Evolutionary conservation across 37 sponge, comb jelly and placozoan species (phyloP).

Genomic region (Hormiphora californensis): DNA sequence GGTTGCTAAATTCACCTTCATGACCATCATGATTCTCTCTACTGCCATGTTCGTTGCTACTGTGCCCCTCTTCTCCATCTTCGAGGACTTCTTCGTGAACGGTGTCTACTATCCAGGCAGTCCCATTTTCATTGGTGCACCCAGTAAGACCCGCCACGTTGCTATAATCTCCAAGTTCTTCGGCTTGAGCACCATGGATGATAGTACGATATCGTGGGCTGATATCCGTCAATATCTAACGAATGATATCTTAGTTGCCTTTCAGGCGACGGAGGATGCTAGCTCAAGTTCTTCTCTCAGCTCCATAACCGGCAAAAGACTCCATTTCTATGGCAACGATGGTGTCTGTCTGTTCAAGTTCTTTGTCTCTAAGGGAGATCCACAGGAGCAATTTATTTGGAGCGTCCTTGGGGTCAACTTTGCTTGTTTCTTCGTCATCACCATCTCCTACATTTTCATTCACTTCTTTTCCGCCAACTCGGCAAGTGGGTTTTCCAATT

Average conservation of each 20-base stretch:
- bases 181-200: background rate
- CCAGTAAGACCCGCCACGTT: background rate
- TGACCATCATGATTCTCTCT: background rate
- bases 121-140: background rate
- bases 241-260: too few species aligned
- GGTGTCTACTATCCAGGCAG: background rate
- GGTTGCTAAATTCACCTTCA: background rate
- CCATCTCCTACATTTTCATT: slow-evolving; percentile 3
- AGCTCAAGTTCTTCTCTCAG: background rate
- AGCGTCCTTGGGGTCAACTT: slow-evolving; percentile 4
- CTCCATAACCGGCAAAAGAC: background rate
- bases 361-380: background rate
- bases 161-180: background rate
- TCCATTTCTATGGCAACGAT: background rate
- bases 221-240: background rate
- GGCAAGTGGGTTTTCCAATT: background rate
- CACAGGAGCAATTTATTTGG: background rate
- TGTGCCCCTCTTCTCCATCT: background rate
- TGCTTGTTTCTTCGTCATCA: background rate
- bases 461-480: slow-evolving; percentile 4
- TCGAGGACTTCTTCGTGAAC: slow-evolving; percentile 31
- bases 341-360: slow-evolving; percentile 26
- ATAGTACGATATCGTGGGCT: background rate
- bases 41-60: background rate
- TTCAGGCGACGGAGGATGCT: background rate